phyloP scores from a whole-genome alignment of 2,888 invertebrate species.

The Adelphocoris suturalis region DNA sequence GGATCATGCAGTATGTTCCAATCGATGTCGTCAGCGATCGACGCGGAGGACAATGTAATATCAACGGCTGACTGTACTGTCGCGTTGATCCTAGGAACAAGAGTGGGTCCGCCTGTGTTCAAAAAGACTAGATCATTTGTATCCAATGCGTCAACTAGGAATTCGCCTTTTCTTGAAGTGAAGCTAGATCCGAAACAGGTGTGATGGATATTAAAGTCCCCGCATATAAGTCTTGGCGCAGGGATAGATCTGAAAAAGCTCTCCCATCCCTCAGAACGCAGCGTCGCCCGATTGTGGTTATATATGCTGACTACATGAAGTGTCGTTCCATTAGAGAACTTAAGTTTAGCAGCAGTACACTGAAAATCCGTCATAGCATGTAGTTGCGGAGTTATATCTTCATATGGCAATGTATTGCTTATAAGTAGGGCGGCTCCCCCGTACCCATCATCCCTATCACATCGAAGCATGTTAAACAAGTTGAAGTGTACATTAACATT shows the following conservation, averaged over 20 bases:
- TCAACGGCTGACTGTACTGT: not conserved
- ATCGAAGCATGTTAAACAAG: too few relatives aligned
- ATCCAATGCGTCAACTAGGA: not conserved
- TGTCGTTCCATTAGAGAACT: not conserved
- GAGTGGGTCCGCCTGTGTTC: not conserved
- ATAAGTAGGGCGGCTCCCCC: not conserved
- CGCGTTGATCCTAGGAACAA: too few relatives aligned
- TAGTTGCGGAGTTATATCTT: not conserved
- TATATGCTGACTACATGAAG: not conserved
- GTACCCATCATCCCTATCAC: not conserved
- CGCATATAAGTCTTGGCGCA: not conserved
- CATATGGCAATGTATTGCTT: not conserved
- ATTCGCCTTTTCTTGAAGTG: not conserved
- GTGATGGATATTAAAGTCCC: not conserved
- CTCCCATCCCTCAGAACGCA: not conserved
- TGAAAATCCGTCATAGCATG: not conserved
- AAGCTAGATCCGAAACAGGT: not conserved
- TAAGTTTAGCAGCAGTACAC: not conserved
- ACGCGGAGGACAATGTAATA: not conserved
- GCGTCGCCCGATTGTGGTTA: not conserved
- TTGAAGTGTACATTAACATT: too few relatives aligned
- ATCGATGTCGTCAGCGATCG: not conserved
- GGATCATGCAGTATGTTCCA: not conserved
- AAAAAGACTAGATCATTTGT: not conserved
- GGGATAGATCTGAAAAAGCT: conserved; percentile 2